phyloP scores from a whole-genome alignment of 2,888 invertebrate genomes.

The Apodemia zela region DNA sequence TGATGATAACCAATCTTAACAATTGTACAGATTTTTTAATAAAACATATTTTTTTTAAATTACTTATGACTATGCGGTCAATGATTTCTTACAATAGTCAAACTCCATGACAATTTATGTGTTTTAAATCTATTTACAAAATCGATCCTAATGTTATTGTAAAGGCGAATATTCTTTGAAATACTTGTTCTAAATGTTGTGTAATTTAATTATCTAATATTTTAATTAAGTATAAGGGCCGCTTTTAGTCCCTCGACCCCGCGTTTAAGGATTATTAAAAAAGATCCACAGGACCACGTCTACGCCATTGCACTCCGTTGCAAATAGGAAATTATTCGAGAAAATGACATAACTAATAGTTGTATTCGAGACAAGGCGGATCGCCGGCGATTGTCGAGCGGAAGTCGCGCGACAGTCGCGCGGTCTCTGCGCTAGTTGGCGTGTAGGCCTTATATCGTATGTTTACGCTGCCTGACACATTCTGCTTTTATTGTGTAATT shows the following conservation, averaged over 20 bases:
- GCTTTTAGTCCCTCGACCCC: slow-evolving; percentile 2
- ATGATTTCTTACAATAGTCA: background rate
- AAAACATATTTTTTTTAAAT: background rate
- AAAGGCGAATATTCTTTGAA: slow-evolving; percentile 13
- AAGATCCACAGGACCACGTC: background rate
- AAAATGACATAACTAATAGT: background rate
- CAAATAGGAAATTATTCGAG: slow-evolving; percentile 10
- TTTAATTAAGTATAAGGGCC: slow-evolving; percentile 12
- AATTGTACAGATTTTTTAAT: background rate
- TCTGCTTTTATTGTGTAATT: background rate
- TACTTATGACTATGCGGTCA: background rate
- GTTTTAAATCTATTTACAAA: background rate
- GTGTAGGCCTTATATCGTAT: background rate
- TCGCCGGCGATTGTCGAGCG: background rate
- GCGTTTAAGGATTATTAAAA: background rate
- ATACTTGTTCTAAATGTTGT: slow-evolving; percentile 3
- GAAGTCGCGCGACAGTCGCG: background rate
- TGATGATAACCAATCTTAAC: background rate
- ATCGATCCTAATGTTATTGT: background rate
- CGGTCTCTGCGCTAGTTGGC: background rate
- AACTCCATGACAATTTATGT: slow-evolving; percentile 1
- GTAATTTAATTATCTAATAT: slow-evolving; percentile 12
- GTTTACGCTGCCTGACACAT: background rate
- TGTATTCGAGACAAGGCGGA: background rate
- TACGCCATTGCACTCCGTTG: slow-evolving; percentile 8